phyloP scores from a whole-genome alignment of 2,888 invertebrate genomes.

The Sminthurides aquaticus region DNA sequence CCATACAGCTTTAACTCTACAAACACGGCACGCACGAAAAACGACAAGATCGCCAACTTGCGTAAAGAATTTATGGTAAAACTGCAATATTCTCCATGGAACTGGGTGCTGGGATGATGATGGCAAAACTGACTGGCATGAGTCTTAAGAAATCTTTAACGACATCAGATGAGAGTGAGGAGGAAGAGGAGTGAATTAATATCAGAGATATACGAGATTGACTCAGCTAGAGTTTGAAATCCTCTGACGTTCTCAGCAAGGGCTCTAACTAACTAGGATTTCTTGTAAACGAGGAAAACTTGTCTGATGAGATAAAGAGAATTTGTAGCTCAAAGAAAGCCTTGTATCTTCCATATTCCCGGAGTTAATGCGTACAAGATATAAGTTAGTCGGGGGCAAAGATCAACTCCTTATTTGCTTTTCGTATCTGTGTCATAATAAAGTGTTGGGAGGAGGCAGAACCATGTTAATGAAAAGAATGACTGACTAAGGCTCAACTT shows the following conservation, averaged over 20 bases:
- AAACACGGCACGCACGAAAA: no score
- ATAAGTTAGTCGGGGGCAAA: not conserved
- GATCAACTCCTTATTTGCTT: not conserved
- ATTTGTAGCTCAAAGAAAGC: not conserved
- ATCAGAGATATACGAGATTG: not conserved
- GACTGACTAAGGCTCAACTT: not conserved
- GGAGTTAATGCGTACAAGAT: not conserved
- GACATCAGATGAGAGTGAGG: no score
- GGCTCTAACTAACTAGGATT: not conserved
- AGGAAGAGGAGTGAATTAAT: not conserved
- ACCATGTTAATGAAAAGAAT: not conserved
- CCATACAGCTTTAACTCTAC: no score
- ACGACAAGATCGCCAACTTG: no score
- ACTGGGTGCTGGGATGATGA: no score
- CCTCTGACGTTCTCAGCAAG: not conserved
- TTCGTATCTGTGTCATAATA: not conserved
- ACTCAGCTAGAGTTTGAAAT: not conserved
- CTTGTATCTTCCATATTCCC: not conserved
- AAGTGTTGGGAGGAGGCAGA: not conserved
- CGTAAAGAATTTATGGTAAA: no score
- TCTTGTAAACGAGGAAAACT: not conserved
- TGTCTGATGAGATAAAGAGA: not conserved
- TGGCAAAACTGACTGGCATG: no score
- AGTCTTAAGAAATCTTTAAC: no score
- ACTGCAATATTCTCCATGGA: no score